Base-by-base conservation (phyloP, 92 coral and sea anemone species). In the Palythoa heliodiscus region DNA sequence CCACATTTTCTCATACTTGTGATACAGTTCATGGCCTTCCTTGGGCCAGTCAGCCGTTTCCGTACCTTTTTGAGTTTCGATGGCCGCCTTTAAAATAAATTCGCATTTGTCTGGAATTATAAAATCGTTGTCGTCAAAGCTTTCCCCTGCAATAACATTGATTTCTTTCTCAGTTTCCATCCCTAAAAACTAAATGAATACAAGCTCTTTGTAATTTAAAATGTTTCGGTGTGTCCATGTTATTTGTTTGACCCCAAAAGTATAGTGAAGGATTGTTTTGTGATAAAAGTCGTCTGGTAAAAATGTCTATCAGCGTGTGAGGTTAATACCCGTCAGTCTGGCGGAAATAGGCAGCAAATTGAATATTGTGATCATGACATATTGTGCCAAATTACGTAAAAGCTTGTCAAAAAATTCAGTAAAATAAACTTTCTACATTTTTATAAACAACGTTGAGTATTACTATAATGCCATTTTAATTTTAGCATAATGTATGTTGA, bases 1-100 rank as follows among this genome's bases (percentile, higher is more conserved):
- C 84, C 84, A 80, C 73, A 48, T n/a, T 48, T 80, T 80, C 19
- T 80, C 74, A 53, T 80, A 80, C 24, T 80, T 80, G 16, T 14
- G 60, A 48, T 38, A 70, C 66, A 80, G 39, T 48, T 80, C 84
- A 2, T 48, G 55, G 70, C 43, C 73, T 43, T 80, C 84, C 20
- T 43, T 80, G 5, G 84, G 84, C 84, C 84, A 80, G 73, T 80
- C 74, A 24, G 10, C 50, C 19, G 66, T 66, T 48, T 80, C 84
- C 74, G 60, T 67, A 22, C 5, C 47, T 80, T 80, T 73, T 48
- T 50, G 74, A 22, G 58, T 29, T 67, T 47, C 75, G 12, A 40
- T 66, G 43, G 24, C 12, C 11, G 61, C 84, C 61, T 80, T 80
- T 11, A 80, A 25, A 7, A 80, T 40, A 66, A 80, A 55, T 37